Evolutionary conservation across 1,140 invertebrate species (phyloP), one percentile per base, ranked within the genome.

Genomic region (Ylistrum balloti): DNA sequence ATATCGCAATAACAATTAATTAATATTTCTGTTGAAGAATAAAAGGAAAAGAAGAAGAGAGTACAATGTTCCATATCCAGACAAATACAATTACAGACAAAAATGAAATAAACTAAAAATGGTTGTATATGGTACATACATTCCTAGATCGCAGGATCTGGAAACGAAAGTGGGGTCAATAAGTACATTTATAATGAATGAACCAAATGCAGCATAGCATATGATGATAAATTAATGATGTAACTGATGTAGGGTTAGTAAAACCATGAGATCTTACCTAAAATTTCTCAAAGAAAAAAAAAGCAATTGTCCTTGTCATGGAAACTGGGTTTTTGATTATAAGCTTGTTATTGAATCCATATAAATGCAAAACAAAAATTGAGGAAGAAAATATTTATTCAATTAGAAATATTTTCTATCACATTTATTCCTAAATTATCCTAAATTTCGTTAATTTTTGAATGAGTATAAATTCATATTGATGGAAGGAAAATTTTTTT

Each of bases 61-160:
- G 22, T 74, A 74, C 56, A 74, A 74, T 28, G 17, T 1, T 74
- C 56, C 56, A 74, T 28, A 74, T 74, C 56, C 56, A 74, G 56
- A 74, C 56, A 48, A 5, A 20, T 5, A 48, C 45, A 74, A n/a
- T 28, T 28, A 74, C 22, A 74, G n/a, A 74, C 56, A 28, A 74
- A 48, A n/a, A n/a, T n/a, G n/a, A n/a, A 74, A 74, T 74, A 45
- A 45, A 45, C 41, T 45, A 9, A 45, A 45, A 45, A 45, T 45
- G 3, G 56, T 74, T n/a, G 56, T 74, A n/a, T n/a, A 74, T 28
- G n/a, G 56, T 74, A 74, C 56, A 74, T 74, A 74, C 56, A 74
- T 74, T 74, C 56, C 56, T 74, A 74, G 56, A 74, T 28, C 56
- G n/a, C 56, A 74, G 56, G 56, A 74, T 74, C 56, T 74, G 56